Base-by-base conservation (phyloP, 1,140 invertebrate species). In the Tachypleus tridentatus region DNA sequence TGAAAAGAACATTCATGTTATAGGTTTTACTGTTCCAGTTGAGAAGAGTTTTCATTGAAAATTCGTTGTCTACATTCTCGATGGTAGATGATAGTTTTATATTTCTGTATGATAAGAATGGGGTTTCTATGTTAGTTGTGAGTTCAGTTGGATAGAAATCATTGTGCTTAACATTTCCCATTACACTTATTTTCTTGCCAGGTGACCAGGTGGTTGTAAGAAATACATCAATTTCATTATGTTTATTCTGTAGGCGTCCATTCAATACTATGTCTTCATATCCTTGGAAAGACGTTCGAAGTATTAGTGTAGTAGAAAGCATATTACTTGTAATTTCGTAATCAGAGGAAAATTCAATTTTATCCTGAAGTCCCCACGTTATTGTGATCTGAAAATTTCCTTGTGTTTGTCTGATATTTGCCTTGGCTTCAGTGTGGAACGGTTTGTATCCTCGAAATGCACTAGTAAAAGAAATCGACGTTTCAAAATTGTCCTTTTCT, bases 21-120 rank as follows among this genome's bases (percentile, higher is more conserved):
- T 57, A n/a, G 49, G 62, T 51, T n/a, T 64, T 51, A 3, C 49
- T n/a, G 58, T 59, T 61, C 57, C 66, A 67, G 48, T 64, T 59
- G 3, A 67, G 50, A 50, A 48, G 11, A 8, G 63, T 62, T 1
- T 61, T 49, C 5, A 64, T 7, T 47, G 57, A 48, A 10, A 60
- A 61, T 7, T 51, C 9, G 6, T 59, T 62, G 7, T 54, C 3
- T 54, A 8, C 7, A n/a, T 54, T n/a, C 7, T 54, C n/a, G 7
- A 54, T 8, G n/a, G n/a, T n/a, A n/a, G 53, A 7, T 54, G 7
- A n/a, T 7, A 54, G 0, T 54, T 54, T n/a, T n/a, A 54, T n/a
- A n/a, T 54, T 54, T n/a, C n/a, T 54, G 53, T n/a, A 54, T 8
- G 53, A n/a, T 7, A 7, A n/a, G 53, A 54, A 54, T 54, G 53